Conservation (phyloP, 2,797 vertebrate species). For the Tokudaia muenninki region DNA sequence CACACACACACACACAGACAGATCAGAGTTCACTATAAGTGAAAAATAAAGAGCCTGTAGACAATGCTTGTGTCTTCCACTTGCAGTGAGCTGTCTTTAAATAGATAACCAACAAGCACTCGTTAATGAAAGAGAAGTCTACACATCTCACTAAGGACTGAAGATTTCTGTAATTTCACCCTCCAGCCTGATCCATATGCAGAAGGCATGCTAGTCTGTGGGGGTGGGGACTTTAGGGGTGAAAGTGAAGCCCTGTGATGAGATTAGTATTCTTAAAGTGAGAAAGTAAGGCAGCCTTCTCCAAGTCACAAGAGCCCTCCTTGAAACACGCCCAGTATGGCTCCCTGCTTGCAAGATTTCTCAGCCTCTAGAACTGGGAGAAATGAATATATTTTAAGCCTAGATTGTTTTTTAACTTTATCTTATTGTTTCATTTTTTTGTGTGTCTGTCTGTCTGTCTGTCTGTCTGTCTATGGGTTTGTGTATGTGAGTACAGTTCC, state of each 20-base stretch:
- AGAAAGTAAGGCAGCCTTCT: background rate
- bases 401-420: background rate
- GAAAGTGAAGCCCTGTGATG: background rate
- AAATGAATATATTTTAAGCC: background rate
- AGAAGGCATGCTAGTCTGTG: background rate
- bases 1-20: background rate
- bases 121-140: background rate
- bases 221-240: background rate
- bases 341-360: background rate
- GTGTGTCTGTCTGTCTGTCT: background rate
- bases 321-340: background rate
- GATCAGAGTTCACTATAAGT: background rate
- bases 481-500: background rate
- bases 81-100: background rate
- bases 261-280: background rate
- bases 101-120: background rate
- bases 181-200: background rate
- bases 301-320: background rate
- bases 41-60: background rate
- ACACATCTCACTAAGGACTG: background rate
- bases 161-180: background rate
- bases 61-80: background rate
- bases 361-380: background rate
- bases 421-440: too few relatives aligned
- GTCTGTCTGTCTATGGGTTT: background rate